A percentile compares a stretch with the other conserved stretches of the same genome.
Evolutionary conservation across 1,140 invertebrate species (phyloP).

Genomic region (Arctopsyche grandis): DNA sequence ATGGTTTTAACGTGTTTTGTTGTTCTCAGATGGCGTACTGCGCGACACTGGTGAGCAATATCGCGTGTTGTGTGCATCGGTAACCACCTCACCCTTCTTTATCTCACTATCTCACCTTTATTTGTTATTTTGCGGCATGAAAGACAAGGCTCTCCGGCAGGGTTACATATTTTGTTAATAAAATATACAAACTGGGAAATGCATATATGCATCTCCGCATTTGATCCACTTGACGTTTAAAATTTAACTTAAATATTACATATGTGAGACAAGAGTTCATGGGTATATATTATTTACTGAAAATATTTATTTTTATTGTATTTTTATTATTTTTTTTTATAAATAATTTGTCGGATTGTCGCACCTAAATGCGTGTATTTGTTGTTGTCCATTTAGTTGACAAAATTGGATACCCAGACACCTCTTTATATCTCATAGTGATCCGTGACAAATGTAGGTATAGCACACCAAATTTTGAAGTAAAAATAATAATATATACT

Average conservation of each 20-base stretch:
- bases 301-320: conserved; percentile 33
- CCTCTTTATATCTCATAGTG: conserved; percentile 47
- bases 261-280: not conserved
- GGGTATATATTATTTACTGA: not conserved
- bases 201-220: conserved; percentile 46
- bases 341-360: not conserved
- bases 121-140: conserved; percentile 54
- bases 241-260: not conserved
- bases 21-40: conserved; percentile 83
- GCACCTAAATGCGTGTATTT: conserved; percentile 22
- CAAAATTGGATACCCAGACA: conserved; percentile 51
- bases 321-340: not conserved
- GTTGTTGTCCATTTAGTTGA: conserved; percentile 43
- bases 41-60: conserved; percentile 90
- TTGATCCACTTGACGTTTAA: not conserved
- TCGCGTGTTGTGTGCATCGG: conserved; percentile 91
- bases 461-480: conserved; percentile 33
- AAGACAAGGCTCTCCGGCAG: conserved; percentile 44
- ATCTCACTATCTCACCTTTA: conserved; percentile 61
- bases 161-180: conserved; percentile 45
- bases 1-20: conserved; percentile 75
- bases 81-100: conserved; percentile 74
- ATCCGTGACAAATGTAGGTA: conserved; percentile 50
- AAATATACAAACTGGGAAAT: conserved; percentile 43
- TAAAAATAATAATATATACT: conserved; percentile 1